Conservation (phyloP, 2,113 vertebrate species). For the Archilochus colubris region DNA sequence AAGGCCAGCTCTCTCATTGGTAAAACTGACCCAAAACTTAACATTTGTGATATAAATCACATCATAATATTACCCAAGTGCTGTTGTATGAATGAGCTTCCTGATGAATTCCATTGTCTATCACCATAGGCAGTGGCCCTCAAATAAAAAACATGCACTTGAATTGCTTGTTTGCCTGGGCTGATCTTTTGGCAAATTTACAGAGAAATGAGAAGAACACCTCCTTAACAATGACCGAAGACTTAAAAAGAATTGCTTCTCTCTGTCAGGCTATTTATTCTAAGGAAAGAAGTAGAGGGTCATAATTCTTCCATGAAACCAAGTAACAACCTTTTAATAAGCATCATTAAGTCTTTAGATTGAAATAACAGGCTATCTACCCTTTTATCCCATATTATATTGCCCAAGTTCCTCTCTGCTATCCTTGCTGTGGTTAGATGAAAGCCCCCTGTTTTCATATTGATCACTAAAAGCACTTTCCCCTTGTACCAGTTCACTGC, state of each 20-base stretch:
- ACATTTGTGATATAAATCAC: background rate
- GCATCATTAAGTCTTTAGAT: constrained; percentile 68
- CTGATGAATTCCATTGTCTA: background rate
- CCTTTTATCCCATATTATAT: constrained; percentile 68
- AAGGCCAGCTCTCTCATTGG: background rate
- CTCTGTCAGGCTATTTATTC: constrained; percentile 22
- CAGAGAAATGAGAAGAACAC: background rate
- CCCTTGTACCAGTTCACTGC: constrained; percentile 30
- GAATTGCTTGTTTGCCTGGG: background rate
- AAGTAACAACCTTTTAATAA: constrained; percentile 74
- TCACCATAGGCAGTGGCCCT: background rate
- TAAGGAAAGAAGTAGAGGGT: background rate
- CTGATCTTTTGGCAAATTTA: background rate
- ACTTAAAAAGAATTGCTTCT: background rate
- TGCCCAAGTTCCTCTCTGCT: constrained; percentile 46
- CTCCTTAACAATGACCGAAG: background rate
- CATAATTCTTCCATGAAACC: constrained; percentile 57
- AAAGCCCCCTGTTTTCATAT: constrained; percentile 57
- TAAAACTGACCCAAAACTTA: background rate
- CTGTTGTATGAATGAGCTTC: background rate
- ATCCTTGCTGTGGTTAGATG: constrained; percentile 53
- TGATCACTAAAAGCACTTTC: constrained; percentile 63
- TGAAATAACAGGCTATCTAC: constrained; percentile 46
- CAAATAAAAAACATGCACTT: background rate
- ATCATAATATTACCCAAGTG: background rate